Conservation (phyloP, 1,140 invertebrate species). For the Drosophila nebulosa region DNA sequence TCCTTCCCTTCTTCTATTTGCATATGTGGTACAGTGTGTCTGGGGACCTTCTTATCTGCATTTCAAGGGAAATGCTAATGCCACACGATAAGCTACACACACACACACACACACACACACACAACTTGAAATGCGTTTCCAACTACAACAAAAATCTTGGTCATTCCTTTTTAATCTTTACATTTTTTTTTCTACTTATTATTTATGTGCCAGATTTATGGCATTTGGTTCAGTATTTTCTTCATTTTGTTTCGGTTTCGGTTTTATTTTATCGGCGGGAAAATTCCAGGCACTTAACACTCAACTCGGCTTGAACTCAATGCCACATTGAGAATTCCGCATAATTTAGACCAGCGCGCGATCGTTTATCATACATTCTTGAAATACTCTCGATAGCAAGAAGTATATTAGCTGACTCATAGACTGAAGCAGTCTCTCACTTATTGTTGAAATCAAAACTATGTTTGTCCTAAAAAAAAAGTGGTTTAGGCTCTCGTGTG, state of each 20-base stretch:
- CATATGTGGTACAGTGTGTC: slow-evolving; percentile 7
- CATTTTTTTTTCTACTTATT: background rate
- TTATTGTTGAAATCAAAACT: too few relatives aligned
- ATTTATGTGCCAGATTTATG: slow-evolving; percentile 20
- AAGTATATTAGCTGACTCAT: background rate
- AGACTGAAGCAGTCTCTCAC: background rate
- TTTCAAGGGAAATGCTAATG: slow-evolving; percentile 16
- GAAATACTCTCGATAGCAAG: background rate
- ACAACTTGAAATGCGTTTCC: background rate
- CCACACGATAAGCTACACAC: background rate
- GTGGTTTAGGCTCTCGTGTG: too few relatives aligned
- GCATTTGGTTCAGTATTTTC: background rate
- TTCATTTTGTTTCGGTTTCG: background rate
- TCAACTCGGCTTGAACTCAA: slow-evolving; percentile 3
- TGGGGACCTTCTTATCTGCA: slow-evolving; percentile 10
- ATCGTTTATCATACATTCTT: background rate
- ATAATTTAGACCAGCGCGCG: background rate
- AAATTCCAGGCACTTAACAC: slow-evolving; percentile 8
- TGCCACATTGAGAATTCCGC: background rate
- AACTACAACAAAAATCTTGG: background rate
- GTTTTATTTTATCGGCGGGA: background rate
- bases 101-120: too few relatives aligned
- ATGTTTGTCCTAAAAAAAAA: too few relatives aligned
- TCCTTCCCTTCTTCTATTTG: background rate
- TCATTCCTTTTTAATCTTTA: background rate